Percentiles rank a stretch among this genome's conserved stretches.
Evolutionary conservation across 2,113 vertebrate genomes (phyloP).

Genomic region (Oncorhynchus keta): DNA sequence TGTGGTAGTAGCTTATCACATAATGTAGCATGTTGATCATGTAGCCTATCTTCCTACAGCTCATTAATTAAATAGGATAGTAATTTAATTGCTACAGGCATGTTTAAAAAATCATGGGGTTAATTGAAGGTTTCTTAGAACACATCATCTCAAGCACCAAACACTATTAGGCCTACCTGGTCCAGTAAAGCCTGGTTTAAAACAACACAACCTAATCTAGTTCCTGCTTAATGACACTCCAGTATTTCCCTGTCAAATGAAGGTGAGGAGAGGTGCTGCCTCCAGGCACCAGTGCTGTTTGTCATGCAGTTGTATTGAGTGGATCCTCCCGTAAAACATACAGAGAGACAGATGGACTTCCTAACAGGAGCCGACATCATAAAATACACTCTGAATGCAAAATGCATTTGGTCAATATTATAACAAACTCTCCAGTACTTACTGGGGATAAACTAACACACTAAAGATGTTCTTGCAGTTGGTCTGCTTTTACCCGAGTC

Average conservation of each 20-base stretch:
- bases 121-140: too few species aligned
- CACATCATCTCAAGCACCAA: too few species aligned
- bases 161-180: not conserved
- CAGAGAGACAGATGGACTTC: conserved; percentile 66
- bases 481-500: too few species aligned
- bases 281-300: conserved; percentile 63
- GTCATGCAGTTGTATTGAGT: conserved; percentile 50
- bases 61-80: too few species aligned
- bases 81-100: too few species aligned
- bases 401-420: conserved; percentile 22
- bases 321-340: conserved; percentile 68
- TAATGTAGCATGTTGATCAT: too few species aligned
- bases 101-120: too few species aligned
- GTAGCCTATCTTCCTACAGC: too few species aligned
- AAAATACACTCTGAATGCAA: conserved; percentile 33
- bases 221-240: conserved; percentile 55
- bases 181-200: not conserved
- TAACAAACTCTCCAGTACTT: too few species aligned
- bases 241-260: conserved; percentile 79
- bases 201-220: not conserved
- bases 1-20: too few species aligned
- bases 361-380: conserved; percentile 56
- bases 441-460: too few species aligned
- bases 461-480: too few species aligned
- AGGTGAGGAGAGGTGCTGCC: conserved; percentile 57